phyloP scores from a whole-genome alignment of 2,113 vertebrate genomes.

The Catharus bicknelli region DNA sequence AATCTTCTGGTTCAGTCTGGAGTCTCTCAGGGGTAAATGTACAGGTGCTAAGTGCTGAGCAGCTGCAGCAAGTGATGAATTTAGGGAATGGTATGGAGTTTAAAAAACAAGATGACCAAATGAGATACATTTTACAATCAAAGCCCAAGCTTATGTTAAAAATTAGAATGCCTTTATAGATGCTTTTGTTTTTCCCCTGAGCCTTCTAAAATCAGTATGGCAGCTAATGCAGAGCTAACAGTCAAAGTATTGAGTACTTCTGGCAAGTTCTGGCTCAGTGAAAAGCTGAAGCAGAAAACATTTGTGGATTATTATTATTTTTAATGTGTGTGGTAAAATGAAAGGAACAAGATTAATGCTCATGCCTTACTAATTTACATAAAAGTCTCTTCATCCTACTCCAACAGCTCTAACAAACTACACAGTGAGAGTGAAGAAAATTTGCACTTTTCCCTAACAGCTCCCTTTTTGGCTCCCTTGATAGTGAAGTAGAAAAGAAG shows the following conservation, averaged over 20 bases:
- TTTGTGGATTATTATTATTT: background rate
- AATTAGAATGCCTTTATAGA: conserved; percentile 72
- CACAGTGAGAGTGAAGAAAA: background rate
- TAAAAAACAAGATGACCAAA: conserved; percentile 72
- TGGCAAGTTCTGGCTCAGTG: conserved; percentile 10
- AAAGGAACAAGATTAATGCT: background rate
- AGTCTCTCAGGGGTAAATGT: conserved; percentile 59
- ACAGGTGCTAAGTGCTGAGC: conserved; percentile 72
- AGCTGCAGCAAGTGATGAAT: conserved; percentile 74
- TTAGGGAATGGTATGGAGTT: conserved; percentile 66
- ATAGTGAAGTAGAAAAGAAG: background rate
- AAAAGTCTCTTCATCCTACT: background rate
- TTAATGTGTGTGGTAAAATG: background rate
- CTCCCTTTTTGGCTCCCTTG: background rate
- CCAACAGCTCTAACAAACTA: background rate
- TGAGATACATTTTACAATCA: conserved; percentile 72
- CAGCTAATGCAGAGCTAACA: conserved; percentile 50
- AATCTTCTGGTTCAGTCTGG: conserved; percentile 57
- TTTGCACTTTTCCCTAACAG: background rate
- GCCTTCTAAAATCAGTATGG: conserved; percentile 71
- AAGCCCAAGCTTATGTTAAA: conserved; percentile 71
- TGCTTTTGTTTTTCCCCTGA: conserved; percentile 68
- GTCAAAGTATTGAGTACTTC: background rate
- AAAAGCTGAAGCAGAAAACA: background rate
- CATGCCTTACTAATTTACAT: background rate